phyloP scores from a whole-genome alignment of 1,140 invertebrate genomes.

The Triops longicaudatus region DNA sequence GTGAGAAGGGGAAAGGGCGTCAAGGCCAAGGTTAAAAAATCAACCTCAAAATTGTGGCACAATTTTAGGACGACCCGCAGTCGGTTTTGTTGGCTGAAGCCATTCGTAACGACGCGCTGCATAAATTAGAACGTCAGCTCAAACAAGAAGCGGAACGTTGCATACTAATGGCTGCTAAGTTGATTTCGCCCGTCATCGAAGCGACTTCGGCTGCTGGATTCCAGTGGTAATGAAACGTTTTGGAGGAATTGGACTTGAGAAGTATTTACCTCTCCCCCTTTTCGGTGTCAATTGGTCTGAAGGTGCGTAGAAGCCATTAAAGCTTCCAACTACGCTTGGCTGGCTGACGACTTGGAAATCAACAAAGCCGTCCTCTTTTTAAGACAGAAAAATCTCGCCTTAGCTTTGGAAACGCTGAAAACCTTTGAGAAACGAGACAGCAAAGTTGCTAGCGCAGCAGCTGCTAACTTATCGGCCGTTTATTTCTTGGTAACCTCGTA shows the following conservation, averaged over 20 bases:
- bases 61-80: slow-evolving; percentile 56
- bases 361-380: slow-evolving; percentile 87
- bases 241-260: slow-evolving; percentile 18
- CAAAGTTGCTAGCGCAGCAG: slow-evolving; percentile 72
- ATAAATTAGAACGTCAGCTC: slow-evolving; percentile 62
- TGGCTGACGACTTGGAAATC: slow-evolving; percentile 84
- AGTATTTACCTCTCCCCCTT: neutral
- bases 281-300: slow-evolving; percentile 16
- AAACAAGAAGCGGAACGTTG: slow-evolving; percentile 70
- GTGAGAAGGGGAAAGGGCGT: neutral
- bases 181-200: slow-evolving; percentile 80
- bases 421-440: slow-evolving; percentile 74
- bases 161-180: slow-evolving; percentile 81
- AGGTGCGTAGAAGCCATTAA: slow-evolving; percentile 71
- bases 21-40: neutral
- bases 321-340: slow-evolving; percentile 55
- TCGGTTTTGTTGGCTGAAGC: slow-evolving; percentile 64
- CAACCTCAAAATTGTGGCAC: slow-evolving; percentile 25
- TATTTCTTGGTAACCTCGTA: slow-evolving; percentile 63
- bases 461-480: slow-evolving; percentile 85
- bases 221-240: slow-evolving; percentile 40
- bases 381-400: slow-evolving; percentile 69
- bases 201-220: slow-evolving; percentile 64
- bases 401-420: slow-evolving; percentile 78
- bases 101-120: slow-evolving; percentile 68